phyloP scores from a whole-genome alignment of 2,113 vertebrate genomes.

The Colistium nudipinnis region DNA sequence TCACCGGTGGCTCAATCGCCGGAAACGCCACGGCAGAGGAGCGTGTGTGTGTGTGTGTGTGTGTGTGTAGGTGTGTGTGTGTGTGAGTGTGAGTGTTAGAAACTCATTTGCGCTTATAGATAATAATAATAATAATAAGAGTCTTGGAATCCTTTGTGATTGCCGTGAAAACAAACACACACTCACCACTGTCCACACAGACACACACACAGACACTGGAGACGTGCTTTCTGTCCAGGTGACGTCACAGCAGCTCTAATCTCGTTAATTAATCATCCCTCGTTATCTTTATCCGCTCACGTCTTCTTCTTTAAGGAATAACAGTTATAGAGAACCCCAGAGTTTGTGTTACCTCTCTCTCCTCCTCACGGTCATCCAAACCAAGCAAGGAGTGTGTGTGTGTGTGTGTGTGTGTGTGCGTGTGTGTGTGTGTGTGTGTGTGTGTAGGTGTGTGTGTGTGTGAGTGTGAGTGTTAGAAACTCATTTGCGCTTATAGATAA shows the following conservation, averaged over 20 bases:
- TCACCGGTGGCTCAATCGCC: conserved; percentile 58
- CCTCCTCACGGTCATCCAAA: conserved; percentile 52
- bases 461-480: not conserved
- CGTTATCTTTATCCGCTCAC: too few species aligned
- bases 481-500: too few species aligned
- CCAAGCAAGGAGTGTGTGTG: conserved; percentile 58
- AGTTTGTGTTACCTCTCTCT: too few species aligned
- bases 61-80: not conserved
- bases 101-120: too few species aligned
- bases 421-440: not conserved
- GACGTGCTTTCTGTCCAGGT: too few species aligned
- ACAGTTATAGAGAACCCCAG: too few species aligned
- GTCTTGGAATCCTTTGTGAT: too few species aligned
- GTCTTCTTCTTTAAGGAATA: too few species aligned
- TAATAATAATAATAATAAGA: too few species aligned
- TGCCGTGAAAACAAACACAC: conserved; percentile 65
- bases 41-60: conserved; percentile 5
- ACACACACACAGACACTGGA: not conserved
- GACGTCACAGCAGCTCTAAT: too few species aligned
- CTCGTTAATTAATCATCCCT: too few species aligned
- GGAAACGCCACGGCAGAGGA: conserved; percentile 43
- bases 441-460: conserved; percentile 11
- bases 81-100: not conserved
- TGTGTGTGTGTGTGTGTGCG: not conserved
- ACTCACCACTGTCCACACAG: conserved; percentile 28